Evolutionary conservation across 2,888 invertebrate species (phyloP), one percentile per base, ranked within the genome.

Genomic region (Zygothrica quintamaculata): DNA sequence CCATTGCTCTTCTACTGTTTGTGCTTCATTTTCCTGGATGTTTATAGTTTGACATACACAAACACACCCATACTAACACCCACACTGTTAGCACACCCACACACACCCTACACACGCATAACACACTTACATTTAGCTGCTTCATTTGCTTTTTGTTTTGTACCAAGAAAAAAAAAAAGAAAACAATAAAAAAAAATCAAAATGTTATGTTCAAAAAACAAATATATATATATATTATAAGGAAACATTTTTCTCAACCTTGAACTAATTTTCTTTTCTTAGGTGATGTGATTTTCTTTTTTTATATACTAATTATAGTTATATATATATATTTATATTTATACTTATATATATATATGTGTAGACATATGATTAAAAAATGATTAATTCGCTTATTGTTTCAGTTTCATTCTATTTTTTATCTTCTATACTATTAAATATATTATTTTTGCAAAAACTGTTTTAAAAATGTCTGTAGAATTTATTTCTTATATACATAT

Each of bases 361-460:
- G 5, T 47, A 48, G 44, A 46, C 46, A 48, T 60, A 60, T 61
- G 36, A 51, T 57, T 77, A 79, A 59, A 77, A 71, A 59, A 18
- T 39, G 50, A 37, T 55, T 52, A 37, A 56, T 57, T 60, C 51
- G 39, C 47, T 65, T 65, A 59, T 53, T 50, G 44, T 56, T 48
- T 66, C 57, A 68, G 29, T 55, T 50, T 37, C 25, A 15, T 55
- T 16, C 33, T 60, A 22, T 15, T 44, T 29, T 31, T 39, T 22
- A 22, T 15, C 42, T 29, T 31, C 36, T 22, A 25, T n/a, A 11
- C 4, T 43, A 50, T 9, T 16, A 37, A 47, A 34, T 18, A 44
- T 18, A 8, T 56, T 68, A 51, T 61, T 64, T 75, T 64, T 75
- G 62, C 66, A 71, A 78, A 82, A 80, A 71, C 65, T 66, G 50